Evolutionary conservation across 1,140 invertebrate genomes (phyloP), one percentile per base, ranked within the genome.

Genomic region (Pseudomyrmex concolor): DNA sequence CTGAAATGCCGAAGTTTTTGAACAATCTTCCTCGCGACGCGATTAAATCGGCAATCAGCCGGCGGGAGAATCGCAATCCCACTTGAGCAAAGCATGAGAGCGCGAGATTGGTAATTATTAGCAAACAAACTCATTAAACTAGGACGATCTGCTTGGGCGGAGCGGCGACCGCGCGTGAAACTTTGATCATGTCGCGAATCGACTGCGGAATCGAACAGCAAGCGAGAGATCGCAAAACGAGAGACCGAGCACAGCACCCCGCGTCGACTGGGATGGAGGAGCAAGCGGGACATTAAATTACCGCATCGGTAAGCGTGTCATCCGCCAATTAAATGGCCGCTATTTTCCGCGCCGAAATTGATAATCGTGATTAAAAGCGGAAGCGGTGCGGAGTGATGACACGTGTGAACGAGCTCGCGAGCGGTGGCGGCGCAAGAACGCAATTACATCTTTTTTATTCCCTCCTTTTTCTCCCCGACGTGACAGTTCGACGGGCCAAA

Each of bases 271-370:
- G 43, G 43, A 15, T 78, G 15, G 48, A 25, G 34, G 76, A 54
- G 84, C 77, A 25, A 50, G 51, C 84, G 89, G 54, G 66, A 89
- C 89, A 89, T 90, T 90, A 87, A 91, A 90, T 91, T 90, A 90
- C 89, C 87, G 84, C 90, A 84, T 89, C 87, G 88, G 89, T 90
- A 88, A 91, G 90, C 88, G 89, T 89, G 90, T 92, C 91, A 91
- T 90, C 87, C 87, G 91, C 84, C 91, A 91, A 91, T 92, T 92
- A 91, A 88, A 86, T 81, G 84, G 73, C 88, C 77, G 89, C 89
- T 83, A 86, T 90, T 90, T 89, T 78, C 83, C 74, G 72, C 86
- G 62, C 84, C 86, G 84, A 88, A 89, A 90, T 90, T 87, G 88
- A 90, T 91, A 89, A 90, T 91, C 84, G 86, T 85, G 86, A 88